A percentile compares a stretch with the other conserved stretches of the same genome.
Evolutionary conservation across 2,113 vertebrate genomes (phyloP).

Genomic region (Elephantulus edwardii): DNA sequence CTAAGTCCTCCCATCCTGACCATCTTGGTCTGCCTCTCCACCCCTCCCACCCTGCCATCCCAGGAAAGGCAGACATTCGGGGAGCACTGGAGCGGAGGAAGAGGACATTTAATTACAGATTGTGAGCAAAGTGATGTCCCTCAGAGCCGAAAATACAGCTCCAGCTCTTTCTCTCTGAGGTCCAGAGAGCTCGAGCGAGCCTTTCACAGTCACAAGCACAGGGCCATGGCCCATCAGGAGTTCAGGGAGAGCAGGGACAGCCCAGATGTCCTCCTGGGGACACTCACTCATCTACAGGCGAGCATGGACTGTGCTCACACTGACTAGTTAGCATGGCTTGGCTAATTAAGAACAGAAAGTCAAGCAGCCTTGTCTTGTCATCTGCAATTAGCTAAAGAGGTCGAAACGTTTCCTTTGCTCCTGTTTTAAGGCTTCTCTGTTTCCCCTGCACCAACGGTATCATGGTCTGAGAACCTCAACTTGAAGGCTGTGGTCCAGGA

Average conservation of each 20-base stretch:
- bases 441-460: no score
- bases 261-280: conserved; percentile 57
- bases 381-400: conserved; percentile 81
- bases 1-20: no score
- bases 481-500: neutral
- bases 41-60: no score
- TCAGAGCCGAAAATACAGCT: conserved; percentile 77
- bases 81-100: no score
- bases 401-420: conserved; percentile 61
- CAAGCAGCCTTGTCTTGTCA: conserved; percentile 84
- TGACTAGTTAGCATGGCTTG: conserved; percentile 83
- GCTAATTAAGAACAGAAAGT: conserved; percentile 87
- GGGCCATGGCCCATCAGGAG: conserved; percentile 81
- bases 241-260: neutral
- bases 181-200: conserved; percentile 73
- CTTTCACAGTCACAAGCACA: conserved; percentile 78
- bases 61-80: no score
- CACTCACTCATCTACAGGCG: conserved; percentile 84
- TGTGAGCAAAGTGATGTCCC: neutral
- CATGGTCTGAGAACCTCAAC: neutral
- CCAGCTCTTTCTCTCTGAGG: conserved; percentile 69
- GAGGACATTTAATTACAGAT: no score
- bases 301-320: conserved; percentile 81
- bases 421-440: no score
- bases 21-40: no score